Evolutionary conservation across 2,113 vertebrate species (phyloP).

Genomic region (Otis tarda): DNA sequence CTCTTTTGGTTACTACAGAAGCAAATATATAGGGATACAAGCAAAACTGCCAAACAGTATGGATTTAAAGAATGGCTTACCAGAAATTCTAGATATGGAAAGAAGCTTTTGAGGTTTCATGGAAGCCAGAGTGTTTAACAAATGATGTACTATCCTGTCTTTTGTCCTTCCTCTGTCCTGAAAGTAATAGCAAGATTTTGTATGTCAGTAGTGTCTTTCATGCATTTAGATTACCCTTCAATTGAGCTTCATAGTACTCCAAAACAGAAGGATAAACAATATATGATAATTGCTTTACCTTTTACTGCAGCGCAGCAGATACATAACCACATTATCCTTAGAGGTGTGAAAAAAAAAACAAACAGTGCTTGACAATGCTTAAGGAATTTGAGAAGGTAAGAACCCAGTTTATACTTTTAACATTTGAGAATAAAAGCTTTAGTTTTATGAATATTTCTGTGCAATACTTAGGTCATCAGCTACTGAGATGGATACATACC

Average conservation of each 20-base stretch:
- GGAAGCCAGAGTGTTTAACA: not conserved
- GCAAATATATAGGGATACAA: not conserved
- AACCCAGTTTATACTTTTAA: not conserved
- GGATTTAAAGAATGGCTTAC: not conserved
- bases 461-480: not conserved
- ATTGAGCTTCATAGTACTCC: not conserved
- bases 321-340: conserved; percentile 1
- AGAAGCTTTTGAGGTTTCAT: not conserved
- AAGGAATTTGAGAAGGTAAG: not conserved
- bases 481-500: not conserved
- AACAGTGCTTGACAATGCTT: not conserved
- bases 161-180: conserved; percentile 26
- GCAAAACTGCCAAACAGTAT: not conserved
- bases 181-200: not conserved
- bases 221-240: conserved; percentile 55
- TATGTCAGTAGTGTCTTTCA: conserved; percentile 9
- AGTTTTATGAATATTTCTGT: not conserved
- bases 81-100: not conserved
- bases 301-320: conserved; percentile 15
- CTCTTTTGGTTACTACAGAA: not conserved
- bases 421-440: not conserved
- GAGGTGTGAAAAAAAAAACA: conserved; percentile 1
- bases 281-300: conserved; percentile 44
- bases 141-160: not conserved
- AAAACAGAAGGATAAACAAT: conserved; percentile 51